Conservation (phyloP, 2,888 invertebrate species). For the Amiota mariae region DNA sequence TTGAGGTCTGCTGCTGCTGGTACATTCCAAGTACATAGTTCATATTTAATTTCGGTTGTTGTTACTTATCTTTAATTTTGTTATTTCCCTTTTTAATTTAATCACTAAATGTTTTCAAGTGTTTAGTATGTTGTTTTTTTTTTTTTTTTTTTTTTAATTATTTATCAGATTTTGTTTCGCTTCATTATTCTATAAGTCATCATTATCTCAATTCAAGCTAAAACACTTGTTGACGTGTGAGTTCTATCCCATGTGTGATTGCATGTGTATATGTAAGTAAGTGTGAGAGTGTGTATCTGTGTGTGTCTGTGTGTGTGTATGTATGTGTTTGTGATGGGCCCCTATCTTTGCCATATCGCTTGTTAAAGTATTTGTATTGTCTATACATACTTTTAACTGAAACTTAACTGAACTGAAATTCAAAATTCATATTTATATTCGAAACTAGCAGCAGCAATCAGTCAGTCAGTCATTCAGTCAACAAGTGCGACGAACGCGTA, state of each 20-base stretch:
- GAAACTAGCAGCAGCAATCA: background rate
- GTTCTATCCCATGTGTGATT: background rate
- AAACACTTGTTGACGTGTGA: background rate
- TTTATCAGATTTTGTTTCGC: background rate
- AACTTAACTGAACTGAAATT: conserved; percentile 57
- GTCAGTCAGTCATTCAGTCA: no score
- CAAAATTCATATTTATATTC: conserved; percentile 58
- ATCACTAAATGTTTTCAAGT: conserved; percentile 18
- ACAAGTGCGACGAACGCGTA: no score
- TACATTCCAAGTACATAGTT: no score
- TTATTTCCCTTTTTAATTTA: background rate
- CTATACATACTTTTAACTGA: conserved; percentile 37
- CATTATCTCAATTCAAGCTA: background rate
- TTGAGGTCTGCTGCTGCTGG: no score
- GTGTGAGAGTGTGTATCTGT: conserved; percentile 5
- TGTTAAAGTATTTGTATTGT: conserved; percentile 31
- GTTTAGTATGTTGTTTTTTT: conserved; percentile 20
- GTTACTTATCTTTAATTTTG: background rate
- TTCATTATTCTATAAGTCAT: background rate
- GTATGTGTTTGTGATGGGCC: background rate
- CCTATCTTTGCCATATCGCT: conserved; percentile 10
- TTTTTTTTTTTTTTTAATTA: conserved; percentile 20
- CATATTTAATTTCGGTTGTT: background rate
- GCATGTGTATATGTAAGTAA: background rate
- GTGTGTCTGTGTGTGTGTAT: background rate